Conservation (phyloP, 2,888 invertebrate species). For the Aproaerema taeniolella region DNA sequence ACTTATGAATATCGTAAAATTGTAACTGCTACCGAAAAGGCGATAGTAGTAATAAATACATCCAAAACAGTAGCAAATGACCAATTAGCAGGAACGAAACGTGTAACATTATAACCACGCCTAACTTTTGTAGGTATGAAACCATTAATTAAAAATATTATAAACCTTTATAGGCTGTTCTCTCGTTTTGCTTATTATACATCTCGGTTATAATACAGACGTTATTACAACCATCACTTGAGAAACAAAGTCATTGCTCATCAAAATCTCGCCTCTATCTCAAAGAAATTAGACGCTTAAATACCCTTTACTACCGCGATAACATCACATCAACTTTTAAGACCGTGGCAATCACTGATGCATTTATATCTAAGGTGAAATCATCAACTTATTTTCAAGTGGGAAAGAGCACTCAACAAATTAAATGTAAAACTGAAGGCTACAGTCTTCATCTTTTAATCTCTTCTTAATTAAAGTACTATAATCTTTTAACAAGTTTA, state of each 20-base stretch:
- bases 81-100: conserved; percentile 29
- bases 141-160: conserved; percentile 39
- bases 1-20: conserved; percentile 1
- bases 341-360: too few relatives aligned
- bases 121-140: conserved; percentile 25
- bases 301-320: too few relatives aligned
- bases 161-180: conserved; percentile 26
- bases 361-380: too few relatives aligned
- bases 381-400: too few relatives aligned
- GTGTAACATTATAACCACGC: conserved; percentile 3
- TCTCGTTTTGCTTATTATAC: conserved; percentile 31
- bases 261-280: too few relatives aligned
- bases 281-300: too few relatives aligned
- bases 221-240: background rate
- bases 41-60: background rate
- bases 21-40: background rate
- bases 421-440: too few relatives aligned
- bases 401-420: too few relatives aligned
- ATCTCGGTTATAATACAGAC: conserved; percentile 27
- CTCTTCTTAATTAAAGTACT: too few relatives aligned
- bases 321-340: too few relatives aligned
- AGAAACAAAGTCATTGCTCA: background rate
- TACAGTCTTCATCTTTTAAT: too few relatives aligned
- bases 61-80: conserved; percentile 31
- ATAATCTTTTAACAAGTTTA: too few relatives aligned